These are phyloP conservation scores for Manis pentadactyla DNA, from an alignment of 2,797 vertebrate species.

Conservation along the genomic window DNA sequence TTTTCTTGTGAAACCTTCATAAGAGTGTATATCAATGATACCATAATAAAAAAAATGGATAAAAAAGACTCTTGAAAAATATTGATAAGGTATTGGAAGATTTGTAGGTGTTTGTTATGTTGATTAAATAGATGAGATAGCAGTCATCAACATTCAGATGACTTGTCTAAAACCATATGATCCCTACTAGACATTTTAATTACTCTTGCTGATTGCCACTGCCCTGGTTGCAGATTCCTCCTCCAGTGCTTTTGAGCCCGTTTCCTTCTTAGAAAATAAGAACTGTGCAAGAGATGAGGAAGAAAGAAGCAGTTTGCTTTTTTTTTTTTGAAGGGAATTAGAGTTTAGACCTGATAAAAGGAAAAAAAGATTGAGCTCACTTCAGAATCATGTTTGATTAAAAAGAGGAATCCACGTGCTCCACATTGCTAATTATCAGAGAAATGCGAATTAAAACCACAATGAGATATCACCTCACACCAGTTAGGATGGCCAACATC, in stretches of 20 bases:
- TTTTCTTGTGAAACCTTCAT: too few relatives aligned
- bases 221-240: background rate
- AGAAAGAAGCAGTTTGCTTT: background rate
- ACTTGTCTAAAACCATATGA: background rate
- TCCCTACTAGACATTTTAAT: background rate
- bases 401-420: background rate
- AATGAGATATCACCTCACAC: too few relatives aligned
- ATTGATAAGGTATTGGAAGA: background rate
- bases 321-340: background rate
- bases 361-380: background rate
- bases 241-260: background rate
- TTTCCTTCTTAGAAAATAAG: background rate
- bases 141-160: background rate
- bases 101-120: background rate
- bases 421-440: too few relatives aligned
- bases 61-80: too few relatives aligned
- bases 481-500: too few relatives aligned
- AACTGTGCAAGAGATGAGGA: background rate
- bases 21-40: too few relatives aligned
- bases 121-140: background rate
- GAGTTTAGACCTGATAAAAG: background rate
- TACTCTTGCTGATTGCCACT: background rate
- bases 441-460: too few relatives aligned
- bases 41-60: too few relatives aligned
- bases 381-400: background rate